phyloP scores from a whole-genome alignment of 2,797 vertebrate genomes.

The Champsocephalus gunnari region DNA sequence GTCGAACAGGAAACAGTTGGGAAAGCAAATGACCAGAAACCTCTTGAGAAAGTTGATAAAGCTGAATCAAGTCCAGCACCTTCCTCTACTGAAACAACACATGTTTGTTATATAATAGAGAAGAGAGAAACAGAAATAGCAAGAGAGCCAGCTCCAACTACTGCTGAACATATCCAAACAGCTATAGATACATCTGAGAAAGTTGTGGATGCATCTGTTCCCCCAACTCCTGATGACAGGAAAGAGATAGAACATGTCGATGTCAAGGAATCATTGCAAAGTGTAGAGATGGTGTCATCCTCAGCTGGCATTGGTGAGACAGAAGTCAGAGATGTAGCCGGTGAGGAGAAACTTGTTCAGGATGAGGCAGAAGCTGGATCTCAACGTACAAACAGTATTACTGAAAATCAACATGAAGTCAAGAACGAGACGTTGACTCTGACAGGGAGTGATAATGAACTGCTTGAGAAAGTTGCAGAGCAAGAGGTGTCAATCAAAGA shows the following conservation, averaged over 20 bases:
- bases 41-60: constrained; percentile 32
- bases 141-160: neutral
- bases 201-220: constrained; percentile 15
- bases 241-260: constrained; percentile 43
- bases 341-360: constrained; percentile 30
- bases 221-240: constrained; percentile 15
- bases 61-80: constrained; percentile 24
- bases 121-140: constrained; percentile 42
- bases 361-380: constrained; percentile 27
- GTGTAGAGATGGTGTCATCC: constrained; percentile 20
- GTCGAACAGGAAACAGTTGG: constrained; percentile 31
- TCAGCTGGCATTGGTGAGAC: constrained; percentile 37
- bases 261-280: constrained; percentile 28
- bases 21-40: constrained; percentile 44
- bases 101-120: constrained; percentile 31
- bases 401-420: constrained; percentile 52
- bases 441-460: constrained; percentile 36
- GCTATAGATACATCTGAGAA: constrained; percentile 28
- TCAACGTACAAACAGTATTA: constrained; percentile 33
- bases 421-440: constrained; percentile 10
- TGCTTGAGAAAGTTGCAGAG: constrained; percentile 35
- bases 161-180: constrained; percentile 26
- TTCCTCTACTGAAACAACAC: constrained; percentile 35
- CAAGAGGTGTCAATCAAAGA: constrained; percentile 56
- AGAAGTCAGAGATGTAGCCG: constrained; percentile 25